Evolutionary conservation across 1,140 invertebrate species (phyloP), one percentile per base, ranked within the genome.

Genomic region (Drosophila mojavensis): DNA sequence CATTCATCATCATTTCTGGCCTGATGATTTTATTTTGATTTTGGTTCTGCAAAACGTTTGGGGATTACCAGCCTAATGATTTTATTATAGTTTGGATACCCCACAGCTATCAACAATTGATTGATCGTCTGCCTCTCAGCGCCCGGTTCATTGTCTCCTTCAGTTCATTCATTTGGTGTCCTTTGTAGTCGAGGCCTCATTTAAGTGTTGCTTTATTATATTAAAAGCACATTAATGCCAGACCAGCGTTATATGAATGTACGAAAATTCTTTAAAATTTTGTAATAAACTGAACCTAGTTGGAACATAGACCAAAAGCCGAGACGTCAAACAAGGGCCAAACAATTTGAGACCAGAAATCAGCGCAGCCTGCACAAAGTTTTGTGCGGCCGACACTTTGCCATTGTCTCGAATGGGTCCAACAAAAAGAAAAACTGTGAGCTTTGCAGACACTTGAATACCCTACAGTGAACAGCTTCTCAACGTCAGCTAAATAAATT

Each of bases 11-110:
- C 79, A 88, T 86, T 60, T 86, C 69, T 69, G 68, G 83, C 33
- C 83, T 73, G 83, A 86, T 86, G 83, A 83, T 86, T 86, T 86
- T 86, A 88, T 86, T 86, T 86, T 86, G 83, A 88, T 88, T 83
- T 85, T 51, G 73, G 62, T 48, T 60, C 11, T 39, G 48, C 47
- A 55, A 68, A 88, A 88, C 79, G 83, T 80, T 88, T 60, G 68
- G 83, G 83, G 79, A 86, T 86, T 86, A 86, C 84, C 72, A 68
- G 76, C 51, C 83, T 88, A 86, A 86, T 86, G 83, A 86, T 86
- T 86, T 86, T 86, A 88, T 86, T 86, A 86, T 86, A 88, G 83
- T 88, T 86, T 70, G 71, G 72, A 83, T 88, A 69, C 72, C 60
- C 55, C 58, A 80, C 26, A 53, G 59, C 41, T 43, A 55, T 51